Base-by-base conservation (phyloP, 2,113 vertebrate genomes). In the Serinus canaria region DNA sequence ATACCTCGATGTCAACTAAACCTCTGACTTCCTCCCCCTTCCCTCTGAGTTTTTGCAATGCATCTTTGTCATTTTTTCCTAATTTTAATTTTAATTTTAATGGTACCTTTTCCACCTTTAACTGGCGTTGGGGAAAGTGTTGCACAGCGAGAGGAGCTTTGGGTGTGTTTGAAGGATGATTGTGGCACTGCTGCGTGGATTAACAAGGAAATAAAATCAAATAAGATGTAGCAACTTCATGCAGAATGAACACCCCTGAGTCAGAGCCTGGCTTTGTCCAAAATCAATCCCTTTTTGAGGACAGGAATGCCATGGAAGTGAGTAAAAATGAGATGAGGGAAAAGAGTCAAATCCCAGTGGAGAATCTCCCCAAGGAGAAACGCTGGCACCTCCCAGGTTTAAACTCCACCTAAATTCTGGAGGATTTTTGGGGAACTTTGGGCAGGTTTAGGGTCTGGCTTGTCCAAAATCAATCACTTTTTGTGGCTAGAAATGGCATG, bases 1-100 rank as follows among this genome's bases (percentile, higher is more conserved):
- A 86, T 96, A 95, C 96, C 96, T 96, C 91, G 46, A 66, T 5
- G 64, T 44, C 59, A 94, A 89, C 80, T 94, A 59, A 94, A 77
- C 17, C 83, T 88, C 83, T 37, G 78, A 68, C 63, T 77, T 89
- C 22, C 59, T 30, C 76, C 76, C 83, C 63, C 17, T 64, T 68
- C 63, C 75, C 39, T 58, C 9, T 24, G 27, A 52, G 15, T 73
- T 69, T 86, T 94, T 41, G 35, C 59, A 13, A 89, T 15, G 46
- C 30, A 7, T 39, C 91, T 92, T 74, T 59, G 59, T 60, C 19
- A 13, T 28, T 17, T 53, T 52, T 52, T 28, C 15, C 15, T 41
- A 55, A 13, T n/a, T n/a, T 22, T 15, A 37, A 60, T 52, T 52
- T 52, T 52, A 28, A 52, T 70, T 62, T 66, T 59, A 28, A 82